Evolutionary conservation across 2,113 vertebrate species (phyloP).

Genomic region (Chauna torquata): DNA sequence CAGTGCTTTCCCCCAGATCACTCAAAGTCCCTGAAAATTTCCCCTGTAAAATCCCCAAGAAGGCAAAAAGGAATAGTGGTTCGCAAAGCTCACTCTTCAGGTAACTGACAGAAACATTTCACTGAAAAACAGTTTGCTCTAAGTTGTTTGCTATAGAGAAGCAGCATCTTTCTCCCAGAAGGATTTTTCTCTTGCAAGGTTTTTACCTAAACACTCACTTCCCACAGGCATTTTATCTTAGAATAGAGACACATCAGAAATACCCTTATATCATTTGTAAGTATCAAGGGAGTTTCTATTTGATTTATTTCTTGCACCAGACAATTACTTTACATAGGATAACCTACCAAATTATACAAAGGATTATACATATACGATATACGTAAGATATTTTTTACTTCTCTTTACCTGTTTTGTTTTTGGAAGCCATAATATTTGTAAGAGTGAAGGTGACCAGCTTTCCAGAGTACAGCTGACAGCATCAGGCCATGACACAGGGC

Average conservation of each 20-base stretch:
- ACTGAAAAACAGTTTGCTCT: background rate
- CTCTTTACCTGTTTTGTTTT: background rate
- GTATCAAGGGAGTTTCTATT: background rate
- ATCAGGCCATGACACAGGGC: background rate
- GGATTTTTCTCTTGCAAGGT: background rate
- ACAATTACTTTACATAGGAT: background rate
- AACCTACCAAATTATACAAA: background rate
- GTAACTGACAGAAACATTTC: background rate
- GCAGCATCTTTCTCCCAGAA: background rate
- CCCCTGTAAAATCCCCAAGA: background rate
- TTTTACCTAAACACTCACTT: constrained; percentile 28
- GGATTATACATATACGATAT: background rate
- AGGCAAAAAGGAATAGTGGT: background rate
- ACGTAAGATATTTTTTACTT: accelerated
- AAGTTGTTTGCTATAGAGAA: background rate
- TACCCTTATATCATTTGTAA: background rate
- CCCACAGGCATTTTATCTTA: background rate
- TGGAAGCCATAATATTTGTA: background rate
- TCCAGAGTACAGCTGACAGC: background rate
- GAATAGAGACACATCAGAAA: background rate
- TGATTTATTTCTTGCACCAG: background rate
- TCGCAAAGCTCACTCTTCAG: background rate
- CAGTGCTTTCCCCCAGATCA: background rate
- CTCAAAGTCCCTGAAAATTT: background rate
- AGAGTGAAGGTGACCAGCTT: background rate